Evolutionary conservation across 2,888 invertebrate species (phyloP).

Genomic region (Miltochrista miniata): DNA sequence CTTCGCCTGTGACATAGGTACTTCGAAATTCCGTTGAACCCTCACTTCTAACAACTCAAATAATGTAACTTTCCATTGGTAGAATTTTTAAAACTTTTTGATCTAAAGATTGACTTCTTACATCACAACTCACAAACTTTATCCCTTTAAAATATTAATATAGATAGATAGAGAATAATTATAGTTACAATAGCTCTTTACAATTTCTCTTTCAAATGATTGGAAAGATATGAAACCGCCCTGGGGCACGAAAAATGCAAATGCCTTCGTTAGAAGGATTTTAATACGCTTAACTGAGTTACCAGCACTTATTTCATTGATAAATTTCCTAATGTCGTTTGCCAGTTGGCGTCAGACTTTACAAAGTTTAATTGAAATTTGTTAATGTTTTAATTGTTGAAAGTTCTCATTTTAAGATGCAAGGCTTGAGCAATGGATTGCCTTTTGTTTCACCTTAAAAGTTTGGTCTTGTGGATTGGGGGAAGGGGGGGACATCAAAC

Average conservation of each 20-base stretch:
- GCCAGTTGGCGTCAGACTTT: slow-evolving; percentile 7
- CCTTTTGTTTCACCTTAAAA: not conserved
- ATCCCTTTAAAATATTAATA: no score
- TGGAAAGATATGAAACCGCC: slow-evolving; percentile 11
- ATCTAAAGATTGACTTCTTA: no score
- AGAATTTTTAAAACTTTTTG: no score
- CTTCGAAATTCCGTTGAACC: no score
- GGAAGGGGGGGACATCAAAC: no score
- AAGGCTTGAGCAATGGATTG: not conserved
- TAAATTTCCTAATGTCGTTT: slow-evolving; percentile 15
- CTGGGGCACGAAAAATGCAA: slow-evolving; percentile 30
- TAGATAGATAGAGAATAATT: no score
- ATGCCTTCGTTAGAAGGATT: slow-evolving; percentile 29
- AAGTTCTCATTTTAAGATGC: not conserved
- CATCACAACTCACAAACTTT: no score
- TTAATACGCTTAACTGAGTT: slow-evolving; percentile 17
- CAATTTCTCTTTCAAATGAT: slow-evolving; percentile 9
- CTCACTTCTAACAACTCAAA: no score
- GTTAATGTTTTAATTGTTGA: slow-evolving; percentile 7
- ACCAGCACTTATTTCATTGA: slow-evolving; percentile 13
- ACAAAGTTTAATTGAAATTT: slow-evolving; percentile 11
- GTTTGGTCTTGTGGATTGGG: no score
- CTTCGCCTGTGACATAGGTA: no score
- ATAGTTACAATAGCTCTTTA: no score
- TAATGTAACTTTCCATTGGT: no score